Evolutionary conservation across 2,113 vertebrate genomes (phyloP), one percentile per base, ranked within the genome.

Genomic region (Phocoena phocoena): DNA sequence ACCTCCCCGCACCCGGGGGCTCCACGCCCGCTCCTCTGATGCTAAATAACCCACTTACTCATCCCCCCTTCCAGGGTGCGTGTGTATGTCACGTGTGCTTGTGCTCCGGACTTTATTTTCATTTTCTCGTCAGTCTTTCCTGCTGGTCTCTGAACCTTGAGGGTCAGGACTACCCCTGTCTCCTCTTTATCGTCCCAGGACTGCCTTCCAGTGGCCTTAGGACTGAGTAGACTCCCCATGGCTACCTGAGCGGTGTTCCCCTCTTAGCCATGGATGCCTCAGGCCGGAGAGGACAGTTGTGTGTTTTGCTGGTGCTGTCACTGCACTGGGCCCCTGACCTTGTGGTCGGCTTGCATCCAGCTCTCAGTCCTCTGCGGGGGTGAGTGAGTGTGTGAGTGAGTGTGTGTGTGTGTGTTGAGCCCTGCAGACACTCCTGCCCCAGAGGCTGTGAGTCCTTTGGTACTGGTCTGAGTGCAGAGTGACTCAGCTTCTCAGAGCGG

Each of bases 331-430:
- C 3, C 6, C 36, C 62, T 17, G 41, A 31, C 3, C 3, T 23
- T 25, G 23, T 2, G 13, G 53, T 73, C 71, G 9, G 23, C 23
- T n/a, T 76, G 53, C 14, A 38, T 55, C 44, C 8, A 38, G 67
- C 87, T 44, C 90, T 53, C 33, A 18, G 44, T 41, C 5, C 44
- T 68, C 15, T 14, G 1, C 12, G 8, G 18, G 5, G 1, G 68
- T 3, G 8, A 6, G 21, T 2, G 2, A 0, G 31, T 4, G 67
- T 3, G 68, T 7, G 65, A 1, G 65, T 8, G 62, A 0, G 60
- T 5, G 62, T 14, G 62, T 15, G 70, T 26, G 70, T 8, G 71
- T 1, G 13, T 50, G 44, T 2, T 53, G 50, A 62, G 14, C 68
- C 70, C n/a, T 44, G 15, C 13, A 2, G 4, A 33, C 41, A 41